Conservation (phyloP, 1,140 invertebrate species). For the Pseudobourletiella spinata region DNA sequence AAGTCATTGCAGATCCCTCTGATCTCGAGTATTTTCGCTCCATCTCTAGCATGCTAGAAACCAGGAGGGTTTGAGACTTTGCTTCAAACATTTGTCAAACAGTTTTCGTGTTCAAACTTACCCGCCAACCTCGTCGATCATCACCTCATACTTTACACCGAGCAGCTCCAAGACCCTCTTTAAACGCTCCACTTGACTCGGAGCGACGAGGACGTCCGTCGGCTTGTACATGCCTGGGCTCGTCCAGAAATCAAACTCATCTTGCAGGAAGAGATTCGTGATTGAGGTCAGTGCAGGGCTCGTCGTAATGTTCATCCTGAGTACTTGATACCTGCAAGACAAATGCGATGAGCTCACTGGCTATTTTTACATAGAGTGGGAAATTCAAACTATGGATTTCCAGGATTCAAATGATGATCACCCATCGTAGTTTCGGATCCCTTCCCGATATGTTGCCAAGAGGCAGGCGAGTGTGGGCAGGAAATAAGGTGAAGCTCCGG, state of each 20-base stretch:
- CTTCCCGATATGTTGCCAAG: slow-evolving; percentile 4
- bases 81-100: no score
- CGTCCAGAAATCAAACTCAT: slow-evolving; percentile 32
- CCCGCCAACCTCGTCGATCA: no score
- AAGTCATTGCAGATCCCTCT: slow-evolving; percentile 20
- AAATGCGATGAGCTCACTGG: background rate
- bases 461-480: slow-evolving; percentile 24
- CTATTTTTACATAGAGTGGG: no score
- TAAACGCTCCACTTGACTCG: slow-evolving; percentile 10
- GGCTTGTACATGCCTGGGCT: slow-evolving; percentile 13
- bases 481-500: slow-evolving; percentile 17
- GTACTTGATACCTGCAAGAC: slow-evolving; percentile 27
- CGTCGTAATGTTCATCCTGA: slow-evolving; percentile 21
- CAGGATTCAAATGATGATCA: no score
- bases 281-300: slow-evolving; percentile 13
- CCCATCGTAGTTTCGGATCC: slow-evolving; percentile 28
- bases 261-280: slow-evolving; percentile 26
- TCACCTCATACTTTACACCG: slow-evolving; percentile 19
- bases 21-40: background rate
- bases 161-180: slow-evolving; percentile 17
- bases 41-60: no score
- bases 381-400: no score
- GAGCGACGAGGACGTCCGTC: slow-evolving; percentile 26
- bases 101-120: no score
- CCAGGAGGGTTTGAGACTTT: no score